Conservation (phyloP, 2,113 vertebrate genomes). For the Aplodontia rufa region DNA sequence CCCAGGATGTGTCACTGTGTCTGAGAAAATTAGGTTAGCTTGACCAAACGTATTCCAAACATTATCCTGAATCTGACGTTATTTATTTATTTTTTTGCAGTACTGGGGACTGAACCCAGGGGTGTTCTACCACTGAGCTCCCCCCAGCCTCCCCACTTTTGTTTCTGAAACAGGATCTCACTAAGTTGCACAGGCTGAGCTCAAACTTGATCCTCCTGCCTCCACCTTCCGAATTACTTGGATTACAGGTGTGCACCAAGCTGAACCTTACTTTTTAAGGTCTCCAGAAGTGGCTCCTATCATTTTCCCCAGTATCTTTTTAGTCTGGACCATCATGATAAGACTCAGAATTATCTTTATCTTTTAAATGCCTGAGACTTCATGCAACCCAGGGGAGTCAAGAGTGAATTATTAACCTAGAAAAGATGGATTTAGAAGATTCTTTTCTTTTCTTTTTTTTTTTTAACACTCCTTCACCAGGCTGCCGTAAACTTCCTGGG, state of each 20-base stretch:
- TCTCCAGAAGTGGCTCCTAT: not conserved
- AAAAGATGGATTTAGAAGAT: not conserved
- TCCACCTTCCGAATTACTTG: too few relatives aligned
- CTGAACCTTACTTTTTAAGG: not conserved
- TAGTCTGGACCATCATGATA: not conserved
- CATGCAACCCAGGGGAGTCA: not conserved
- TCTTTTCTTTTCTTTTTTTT: not conserved
- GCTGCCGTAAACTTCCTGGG: not conserved
- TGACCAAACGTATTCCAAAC: not conserved
- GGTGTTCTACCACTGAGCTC: too few relatives aligned
- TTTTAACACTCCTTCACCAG: not conserved
- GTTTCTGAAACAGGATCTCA: too few relatives aligned
- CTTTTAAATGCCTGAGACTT: not conserved
- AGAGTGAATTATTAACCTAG: not conserved
- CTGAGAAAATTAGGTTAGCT: slow-evolving; percentile 20
- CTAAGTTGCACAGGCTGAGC: too few relatives aligned
- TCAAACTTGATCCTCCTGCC: too few relatives aligned
- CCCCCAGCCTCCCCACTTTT: too few relatives aligned
- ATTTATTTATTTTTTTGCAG: not conserved
- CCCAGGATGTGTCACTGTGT: not conserved
- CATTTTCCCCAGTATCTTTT: not conserved
- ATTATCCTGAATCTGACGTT: not conserved
- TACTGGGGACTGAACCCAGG: too few relatives aligned
- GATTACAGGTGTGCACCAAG: too few relatives aligned
- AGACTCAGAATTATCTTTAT: not conserved